These are phyloP conservation scores for Thalassaphorura encarpata DNA, from an alignment of 1,140 invertebrate species.

Conservation along the genomic window DNA sequence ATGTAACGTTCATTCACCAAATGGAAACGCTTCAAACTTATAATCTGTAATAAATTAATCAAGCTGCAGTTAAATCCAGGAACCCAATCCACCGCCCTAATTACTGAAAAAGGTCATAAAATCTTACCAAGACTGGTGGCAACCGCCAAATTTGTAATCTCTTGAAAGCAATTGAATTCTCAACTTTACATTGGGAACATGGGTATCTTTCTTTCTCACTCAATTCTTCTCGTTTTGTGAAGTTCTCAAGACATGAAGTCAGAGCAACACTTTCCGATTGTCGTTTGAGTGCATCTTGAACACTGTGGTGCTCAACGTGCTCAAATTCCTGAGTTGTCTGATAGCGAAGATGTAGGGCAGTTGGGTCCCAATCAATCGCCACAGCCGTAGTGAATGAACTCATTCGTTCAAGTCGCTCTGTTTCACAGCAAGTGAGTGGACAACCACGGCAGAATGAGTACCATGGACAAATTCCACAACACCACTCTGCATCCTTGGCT, in stretches of 20 bases:
- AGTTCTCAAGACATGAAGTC: constrained; percentile 63
- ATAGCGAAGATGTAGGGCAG: constrained; percentile 75
- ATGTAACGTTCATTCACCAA: constrained; percentile 79
- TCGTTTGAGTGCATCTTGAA: constrained; percentile 51
- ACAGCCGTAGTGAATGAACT: constrained; percentile 45
- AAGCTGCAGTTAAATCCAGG: background rate
- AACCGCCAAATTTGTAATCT: constrained; percentile 81
- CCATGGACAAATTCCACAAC: constrained; percentile 74
- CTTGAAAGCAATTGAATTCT: constrained; percentile 71
- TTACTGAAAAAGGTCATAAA: constrained; percentile 20
- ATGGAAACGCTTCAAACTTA: constrained; percentile 82
- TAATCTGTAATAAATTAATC: constrained; percentile 51
- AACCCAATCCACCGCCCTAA: constrained; percentile 36
- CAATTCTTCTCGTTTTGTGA: constrained; percentile 72
- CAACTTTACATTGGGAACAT: constrained; percentile 68
- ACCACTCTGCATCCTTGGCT: constrained; percentile 52
- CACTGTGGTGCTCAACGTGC: constrained; percentile 59
- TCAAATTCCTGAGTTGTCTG: constrained; percentile 65
- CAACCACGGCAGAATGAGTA: constrained; percentile 76
- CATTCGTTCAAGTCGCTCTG: constrained; percentile 37
- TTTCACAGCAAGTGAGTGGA: constrained; percentile 56
- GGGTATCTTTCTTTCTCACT: constrained; percentile 67
- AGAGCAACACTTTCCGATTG: constrained; percentile 70
- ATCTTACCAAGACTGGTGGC: constrained; percentile 68
- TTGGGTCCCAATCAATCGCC: constrained; percentile 81